phyloP scores from a whole-genome alignment of 1,140 invertebrate species.

The Bursaphelenchus mucronatus region DNA sequence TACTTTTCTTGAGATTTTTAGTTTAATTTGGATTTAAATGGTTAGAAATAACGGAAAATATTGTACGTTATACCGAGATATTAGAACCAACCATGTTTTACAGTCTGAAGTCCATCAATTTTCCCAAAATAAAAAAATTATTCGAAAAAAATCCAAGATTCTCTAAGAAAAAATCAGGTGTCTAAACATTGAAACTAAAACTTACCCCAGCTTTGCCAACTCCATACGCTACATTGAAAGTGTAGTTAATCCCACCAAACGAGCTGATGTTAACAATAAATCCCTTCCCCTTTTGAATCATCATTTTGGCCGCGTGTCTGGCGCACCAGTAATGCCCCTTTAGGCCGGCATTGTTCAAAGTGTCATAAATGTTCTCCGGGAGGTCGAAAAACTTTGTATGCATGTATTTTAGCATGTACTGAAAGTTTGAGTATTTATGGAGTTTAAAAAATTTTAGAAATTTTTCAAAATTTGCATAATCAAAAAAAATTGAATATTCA shows the following conservation, averaged over 20 bases:
- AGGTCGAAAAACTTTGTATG: constrained; percentile 17
- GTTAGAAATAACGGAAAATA: neutral
- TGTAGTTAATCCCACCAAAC: constrained; percentile 21
- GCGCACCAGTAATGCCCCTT: constrained; percentile 20
- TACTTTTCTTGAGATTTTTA: neutral
- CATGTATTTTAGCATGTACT: constrained; percentile 17
- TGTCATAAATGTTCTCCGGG: constrained; percentile 17
- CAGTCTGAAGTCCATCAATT: too few species aligned
- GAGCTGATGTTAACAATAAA: constrained; percentile 23
- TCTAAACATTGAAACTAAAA: constrained; percentile 10
- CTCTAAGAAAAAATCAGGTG: neutral
- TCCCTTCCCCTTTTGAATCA: constrained; percentile 12
- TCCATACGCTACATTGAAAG: constrained; percentile 62
- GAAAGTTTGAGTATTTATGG: neutral
- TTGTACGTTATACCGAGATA: neutral
- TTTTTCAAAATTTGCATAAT: too few species aligned
- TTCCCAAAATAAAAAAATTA: too few species aligned
- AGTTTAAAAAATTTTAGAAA: too few species aligned
- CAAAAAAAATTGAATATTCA: too few species aligned
- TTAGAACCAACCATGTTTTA: neutral
- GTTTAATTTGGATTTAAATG: neutral
- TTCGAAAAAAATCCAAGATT: too few species aligned
- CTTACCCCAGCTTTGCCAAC: constrained; percentile 62
- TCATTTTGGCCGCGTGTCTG: constrained; percentile 14
- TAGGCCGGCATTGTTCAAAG: constrained; percentile 8